Evolutionary conservation across 2,888 invertebrate species (phyloP).

Genomic region (Campoletis raptor): DNA sequence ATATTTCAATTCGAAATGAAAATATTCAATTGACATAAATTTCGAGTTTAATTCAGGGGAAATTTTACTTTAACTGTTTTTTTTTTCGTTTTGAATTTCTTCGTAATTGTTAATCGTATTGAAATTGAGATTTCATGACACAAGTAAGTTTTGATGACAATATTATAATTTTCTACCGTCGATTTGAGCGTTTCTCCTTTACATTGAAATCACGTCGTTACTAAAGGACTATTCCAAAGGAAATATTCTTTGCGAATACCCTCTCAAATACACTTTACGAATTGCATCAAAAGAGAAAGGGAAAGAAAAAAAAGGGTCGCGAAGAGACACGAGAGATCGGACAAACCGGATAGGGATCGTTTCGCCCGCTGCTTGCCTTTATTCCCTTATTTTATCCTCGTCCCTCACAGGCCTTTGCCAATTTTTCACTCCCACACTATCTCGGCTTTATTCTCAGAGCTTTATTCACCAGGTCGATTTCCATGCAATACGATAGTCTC

Average conservation of each 20-base stretch:
- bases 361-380: constrained; percentile 56
- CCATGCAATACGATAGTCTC: constrained; percentile 40
- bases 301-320: constrained; percentile 33
- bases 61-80: constrained; percentile 3
- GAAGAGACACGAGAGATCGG: constrained; percentile 37
- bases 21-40: background rate
- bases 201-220: constrained; percentile 60
- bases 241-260: constrained; percentile 9
- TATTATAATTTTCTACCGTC: constrained; percentile 54
- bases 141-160: constrained; percentile 48
- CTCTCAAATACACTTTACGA: background rate
- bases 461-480: constrained; percentile 22
- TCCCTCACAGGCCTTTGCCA: constrained; percentile 48
- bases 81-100: background rate
- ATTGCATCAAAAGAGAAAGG: background rate
- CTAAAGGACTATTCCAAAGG: constrained; percentile 36
- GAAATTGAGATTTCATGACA: constrained; percentile 61
- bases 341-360: constrained; percentile 66
- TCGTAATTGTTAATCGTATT: constrained; percentile 41
- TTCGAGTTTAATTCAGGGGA: background rate
- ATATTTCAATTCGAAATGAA: background rate
- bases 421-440: constrained; percentile 65
- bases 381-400: constrained; percentile 52
- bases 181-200: constrained; percentile 54
- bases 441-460: constrained; percentile 35